Evolutionary conservation across 2,797 vertebrate species (phyloP), one percentile per base, ranked within the genome.

Genomic region (Basileuterus tristriatus): DNA sequence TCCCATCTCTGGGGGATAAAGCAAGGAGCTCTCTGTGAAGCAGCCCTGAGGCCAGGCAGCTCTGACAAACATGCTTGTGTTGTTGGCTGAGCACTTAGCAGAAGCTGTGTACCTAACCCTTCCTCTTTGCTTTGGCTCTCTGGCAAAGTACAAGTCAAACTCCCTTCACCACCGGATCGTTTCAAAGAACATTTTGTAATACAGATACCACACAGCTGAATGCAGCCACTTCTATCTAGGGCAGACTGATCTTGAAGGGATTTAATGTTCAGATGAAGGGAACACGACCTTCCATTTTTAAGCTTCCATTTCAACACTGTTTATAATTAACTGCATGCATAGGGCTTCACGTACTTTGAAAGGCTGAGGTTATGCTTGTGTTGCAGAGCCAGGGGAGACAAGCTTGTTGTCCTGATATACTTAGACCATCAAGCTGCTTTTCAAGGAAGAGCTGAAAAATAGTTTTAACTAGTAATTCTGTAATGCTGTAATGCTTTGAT

Each of bases 251-350:
- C 93, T 94, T 93, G 87, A 93, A 90, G 64, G 87, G 81, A 95
- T 96, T 96, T 96, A 93, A 84, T 91, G 92, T 96, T 90, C 93
- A 95, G 78, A 77, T 80, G 82, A 71, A 94, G 20, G 36, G 90
- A 95, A 92, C 87, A 94, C 0, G 20, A 96, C 81, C 90, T 97
- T 97, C 93, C 83, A 34, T 89, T 97, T 94, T 95, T 85, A 96
- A 94, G 84, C 59, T 87, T 91, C 75, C 83, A 92, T 96, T 95
- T 93, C 53, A 78, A 80, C 60, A n/a, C 71, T 90, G 88, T 89
- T 92, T 94, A 92, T 92, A 96, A 94, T 96, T 96, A 92, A 93
- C 83, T 32, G 59, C 71, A 50, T 89, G 49, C 78, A 52, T 20
- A 89, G 36, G 65, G 53, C 91, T 94, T 71, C 78, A 20, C 26